Evolutionary conservation across 2,888 invertebrate genomes (phyloP).

Genomic region (Meteorus colon): DNA sequence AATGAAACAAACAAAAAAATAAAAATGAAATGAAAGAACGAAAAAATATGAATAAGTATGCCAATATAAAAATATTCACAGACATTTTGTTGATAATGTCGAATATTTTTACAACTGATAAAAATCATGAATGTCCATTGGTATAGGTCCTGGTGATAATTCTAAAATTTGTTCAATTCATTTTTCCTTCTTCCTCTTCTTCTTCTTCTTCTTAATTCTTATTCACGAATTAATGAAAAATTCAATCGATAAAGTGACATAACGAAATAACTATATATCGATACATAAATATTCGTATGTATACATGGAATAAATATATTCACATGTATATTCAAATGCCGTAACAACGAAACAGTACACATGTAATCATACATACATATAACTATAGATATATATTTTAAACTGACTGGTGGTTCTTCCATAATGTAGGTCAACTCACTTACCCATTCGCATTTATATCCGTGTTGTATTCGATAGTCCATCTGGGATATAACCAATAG

Average conservation of each 20-base stretch:
- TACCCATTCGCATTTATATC: conserved; percentile 37
- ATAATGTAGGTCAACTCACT: conserved; percentile 64
- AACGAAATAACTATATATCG: neutral
- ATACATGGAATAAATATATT: conserved; percentile 4
- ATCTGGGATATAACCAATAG: conserved; percentile 4
- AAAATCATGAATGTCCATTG: conserved; percentile 33
- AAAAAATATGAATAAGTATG: neutral
- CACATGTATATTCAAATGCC: no score
- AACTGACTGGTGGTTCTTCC: conserved; percentile 53
- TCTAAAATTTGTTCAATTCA: no score
- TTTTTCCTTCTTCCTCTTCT: no score
- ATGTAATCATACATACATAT: neutral
- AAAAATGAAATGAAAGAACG: neutral
- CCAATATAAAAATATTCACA: conserved; percentile 5
- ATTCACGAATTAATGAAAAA: no score
- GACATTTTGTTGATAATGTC: neutral
- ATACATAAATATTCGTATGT: conserved; percentile 17
- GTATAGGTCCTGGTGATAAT: conserved; percentile 46
- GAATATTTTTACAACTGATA: conserved; percentile 31
- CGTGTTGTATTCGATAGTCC: neutral
- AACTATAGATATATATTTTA: conserved; percentile 12
- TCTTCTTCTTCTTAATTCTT: no score
- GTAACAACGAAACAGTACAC: neutral
- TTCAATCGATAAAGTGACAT: neutral
- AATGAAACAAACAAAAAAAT: no score